These are phyloP conservation scores for Cheilosia variabilis DNA, from an alignment of 2,888 invertebrate species.

Conservation along the genomic window DNA sequence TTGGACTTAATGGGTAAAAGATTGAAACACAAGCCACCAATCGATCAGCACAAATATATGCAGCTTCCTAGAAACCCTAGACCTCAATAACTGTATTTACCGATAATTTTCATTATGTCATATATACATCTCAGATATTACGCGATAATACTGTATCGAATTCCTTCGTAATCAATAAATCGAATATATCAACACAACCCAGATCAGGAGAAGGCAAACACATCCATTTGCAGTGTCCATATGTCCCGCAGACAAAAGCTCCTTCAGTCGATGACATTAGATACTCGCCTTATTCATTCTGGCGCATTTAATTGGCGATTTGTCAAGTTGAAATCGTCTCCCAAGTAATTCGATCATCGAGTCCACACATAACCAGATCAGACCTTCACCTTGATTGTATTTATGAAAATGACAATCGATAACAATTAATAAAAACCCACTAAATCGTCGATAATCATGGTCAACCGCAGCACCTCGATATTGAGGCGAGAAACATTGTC, in stretches of 20 bases:
- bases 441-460: slow-evolving; percentile 72
- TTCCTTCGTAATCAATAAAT: slow-evolving; percentile 13
- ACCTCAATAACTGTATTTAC: slow-evolving; percentile 34
- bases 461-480: slow-evolving; percentile 17
- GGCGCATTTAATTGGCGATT: slow-evolving; percentile 69
- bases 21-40: background rate
- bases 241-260: slow-evolving; percentile 43
- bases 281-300: slow-evolving; percentile 53
- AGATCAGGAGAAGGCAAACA: slow-evolving; percentile 3
- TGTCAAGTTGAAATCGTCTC: slow-evolving; percentile 63
- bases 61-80: background rate
- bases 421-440: slow-evolving; percentile 75
- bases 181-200: background rate
- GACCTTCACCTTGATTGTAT: slow-evolving; percentile 40
- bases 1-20: too few species aligned
- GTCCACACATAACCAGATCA: slow-evolving; percentile 53
- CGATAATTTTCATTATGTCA: slow-evolving; percentile 35
- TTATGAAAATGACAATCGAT: slow-evolving; percentile 76
- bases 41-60: background rate
- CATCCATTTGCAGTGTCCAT: too few species aligned
- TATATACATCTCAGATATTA: slow-evolving; percentile 23
- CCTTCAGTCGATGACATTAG: slow-evolving; percentile 60
- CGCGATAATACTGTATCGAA: slow-evolving; percentile 11
- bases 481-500: slow-evolving; percentile 17
- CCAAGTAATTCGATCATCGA: slow-evolving; percentile 66